phyloP scores from a whole-genome alignment of 2,113 vertebrate species.

The Machaerirhynchus nigripectus region DNA sequence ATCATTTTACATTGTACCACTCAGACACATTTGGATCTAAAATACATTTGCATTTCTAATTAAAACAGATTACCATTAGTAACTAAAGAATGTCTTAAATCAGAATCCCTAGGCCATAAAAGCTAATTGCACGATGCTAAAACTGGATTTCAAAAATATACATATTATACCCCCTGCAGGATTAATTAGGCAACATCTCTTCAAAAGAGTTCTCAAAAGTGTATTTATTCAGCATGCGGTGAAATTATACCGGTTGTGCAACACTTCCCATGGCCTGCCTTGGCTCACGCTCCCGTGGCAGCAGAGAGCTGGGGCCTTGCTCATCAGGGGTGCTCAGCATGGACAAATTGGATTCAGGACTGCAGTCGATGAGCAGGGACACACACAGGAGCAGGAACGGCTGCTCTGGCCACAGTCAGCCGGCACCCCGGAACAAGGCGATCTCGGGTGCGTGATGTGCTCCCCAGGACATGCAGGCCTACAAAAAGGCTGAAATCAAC shows the following conservation, averaged over 20 bases:
- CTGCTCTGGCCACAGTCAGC: background rate
- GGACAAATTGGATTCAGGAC: background rate
- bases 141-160: constrained; percentile 56
- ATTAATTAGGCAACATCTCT: constrained; percentile 63
- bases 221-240: constrained; percentile 58
- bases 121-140: constrained; percentile 58
- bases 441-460: rapidly evolving
- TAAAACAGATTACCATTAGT: constrained; percentile 48
- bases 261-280: background rate
- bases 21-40: constrained; percentile 24
- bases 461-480: background rate
- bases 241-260: constrained; percentile 24
- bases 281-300: background rate
- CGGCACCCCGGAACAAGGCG: background rate
- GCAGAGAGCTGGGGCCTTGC: background rate
- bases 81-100: constrained; percentile 50
- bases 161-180: constrained; percentile 65
- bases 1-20: constrained; percentile 27
- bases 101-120: constrained; percentile 57
- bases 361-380: rapidly evolving
- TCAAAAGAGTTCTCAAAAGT: constrained; percentile 52
- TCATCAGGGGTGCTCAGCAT: background rate
- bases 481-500: background rate
- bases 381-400: background rate
- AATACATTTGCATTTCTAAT: constrained; percentile 63